Evolutionary conservation across 1,140 invertebrate genomes (phyloP).

Genomic region (Zaprionus vittiger): DNA sequence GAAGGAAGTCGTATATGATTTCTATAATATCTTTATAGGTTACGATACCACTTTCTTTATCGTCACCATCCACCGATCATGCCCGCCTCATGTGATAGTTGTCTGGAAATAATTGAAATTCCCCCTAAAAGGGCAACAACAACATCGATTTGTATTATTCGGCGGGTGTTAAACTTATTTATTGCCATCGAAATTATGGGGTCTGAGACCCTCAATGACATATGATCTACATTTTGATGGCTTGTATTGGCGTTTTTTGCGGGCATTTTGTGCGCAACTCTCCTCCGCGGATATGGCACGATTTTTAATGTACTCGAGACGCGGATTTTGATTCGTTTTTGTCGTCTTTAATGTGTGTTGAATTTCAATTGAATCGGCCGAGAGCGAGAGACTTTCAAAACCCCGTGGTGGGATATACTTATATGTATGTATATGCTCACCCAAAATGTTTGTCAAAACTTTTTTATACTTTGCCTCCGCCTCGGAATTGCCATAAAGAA

Average conservation of each 20-base stretch:
- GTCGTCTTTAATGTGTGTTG: slow-evolving; percentile 79
- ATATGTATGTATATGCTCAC: slow-evolving; percentile 39
- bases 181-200: slow-evolving; percentile 69
- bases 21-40: neutral
- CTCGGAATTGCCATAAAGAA: slow-evolving; percentile 67
- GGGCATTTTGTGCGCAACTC: slow-evolving; percentile 57
- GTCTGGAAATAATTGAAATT: neutral
- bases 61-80: neutral
- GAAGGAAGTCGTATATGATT: no score
- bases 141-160: slow-evolving; percentile 14
- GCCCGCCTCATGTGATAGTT: neutral
- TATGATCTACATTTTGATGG: slow-evolving; percentile 80
- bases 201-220: slow-evolving; percentile 70
- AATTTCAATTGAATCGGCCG: slow-evolving; percentile 70
- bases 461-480: slow-evolving; percentile 51
- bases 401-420: slow-evolving; percentile 23
- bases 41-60: neutral
- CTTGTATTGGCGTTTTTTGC: slow-evolving; percentile 48
- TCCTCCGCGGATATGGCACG: slow-evolving; percentile 53
- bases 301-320: slow-evolving; percentile 71
- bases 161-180: slow-evolving; percentile 75
- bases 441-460: slow-evolving; percentile 79
- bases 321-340: slow-evolving; percentile 67
- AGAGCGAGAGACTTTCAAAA: slow-evolving; percentile 57
- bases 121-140: neutral